Percentiles rank a stretch among this genome's conserved stretches.
Conservation (phyloP, 2,888 invertebrate genomes). For the Parnassius smintheus region DNA sequence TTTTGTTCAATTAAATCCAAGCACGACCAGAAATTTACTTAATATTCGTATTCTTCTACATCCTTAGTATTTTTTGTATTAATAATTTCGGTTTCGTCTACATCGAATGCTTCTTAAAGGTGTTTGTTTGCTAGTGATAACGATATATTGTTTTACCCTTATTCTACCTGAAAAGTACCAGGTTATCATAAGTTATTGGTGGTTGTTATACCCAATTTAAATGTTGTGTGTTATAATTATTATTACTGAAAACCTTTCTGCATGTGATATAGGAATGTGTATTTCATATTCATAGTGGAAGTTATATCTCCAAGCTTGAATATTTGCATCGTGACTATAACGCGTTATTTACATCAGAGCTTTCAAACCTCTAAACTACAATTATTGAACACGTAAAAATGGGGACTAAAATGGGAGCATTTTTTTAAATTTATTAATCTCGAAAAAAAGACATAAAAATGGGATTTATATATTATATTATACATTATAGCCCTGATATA, state of each 20-base stretch:
- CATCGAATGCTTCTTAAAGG: not conserved
- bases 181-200: conserved; percentile 1
- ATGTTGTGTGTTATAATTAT: not conserved
- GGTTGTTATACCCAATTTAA: not conserved
- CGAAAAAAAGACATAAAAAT: too few relatives aligned
- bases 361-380: not conserved
- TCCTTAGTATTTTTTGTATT: too few relatives aligned
- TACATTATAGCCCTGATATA: conserved; percentile 6
- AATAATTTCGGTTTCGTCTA: too few relatives aligned
- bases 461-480: too few relatives aligned
- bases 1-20: too few relatives aligned
- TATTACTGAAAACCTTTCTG: not conserved
- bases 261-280: not conserved
- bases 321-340: not conserved
- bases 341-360: not conserved
- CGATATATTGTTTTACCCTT: not conserved
- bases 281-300: not conserved
- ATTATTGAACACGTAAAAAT: too few relatives aligned
- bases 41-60: too few relatives aligned
- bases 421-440: too few relatives aligned
- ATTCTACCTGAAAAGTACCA: conserved; percentile 9
- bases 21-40: too few relatives aligned
- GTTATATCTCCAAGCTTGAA: not conserved
- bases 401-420: too few relatives aligned
- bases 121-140: not conserved